A percentile compares a stretch with the other conserved stretches of the same genome.
Evolutionary conservation across 2,888 invertebrate genomes (phyloP).

Genomic region (Philereme vetulata): DNA sequence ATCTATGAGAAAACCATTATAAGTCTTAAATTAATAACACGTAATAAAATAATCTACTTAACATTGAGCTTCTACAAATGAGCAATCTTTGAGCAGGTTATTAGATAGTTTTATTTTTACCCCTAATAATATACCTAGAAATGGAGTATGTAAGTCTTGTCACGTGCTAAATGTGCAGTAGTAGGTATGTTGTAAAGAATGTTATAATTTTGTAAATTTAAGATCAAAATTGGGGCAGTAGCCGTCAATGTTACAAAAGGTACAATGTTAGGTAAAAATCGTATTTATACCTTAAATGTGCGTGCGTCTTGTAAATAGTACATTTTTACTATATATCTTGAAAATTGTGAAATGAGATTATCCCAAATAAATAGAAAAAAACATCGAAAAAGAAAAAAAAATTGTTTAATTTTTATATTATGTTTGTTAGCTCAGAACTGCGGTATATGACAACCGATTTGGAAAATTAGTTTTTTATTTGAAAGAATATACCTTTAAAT

Average conservation of each 20-base stretch:
- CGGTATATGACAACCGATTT: too few species aligned
- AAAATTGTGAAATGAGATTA: conserved; percentile 81
- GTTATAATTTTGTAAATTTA: conserved; percentile 76
- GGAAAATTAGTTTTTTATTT: too few species aligned
- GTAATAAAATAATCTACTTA: conserved; percentile 32
- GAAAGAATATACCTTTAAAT: too few species aligned
- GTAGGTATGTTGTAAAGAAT: conserved; percentile 71
- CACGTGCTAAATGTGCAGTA: conserved; percentile 71
- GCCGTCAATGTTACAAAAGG: conserved; percentile 70
- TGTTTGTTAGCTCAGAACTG: too few species aligned
- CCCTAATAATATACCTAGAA: conserved; percentile 18
- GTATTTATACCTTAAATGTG: conserved; percentile 62
- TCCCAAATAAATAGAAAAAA: conserved; percentile 77
- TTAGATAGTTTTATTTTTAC: conserved; percentile 34
- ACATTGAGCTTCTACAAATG: conserved; percentile 21
- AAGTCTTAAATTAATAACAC: too few species aligned
- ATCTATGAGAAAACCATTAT: too few species aligned
- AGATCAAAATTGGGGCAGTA: conserved; percentile 65
- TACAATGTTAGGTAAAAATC: conserved; percentile 75
- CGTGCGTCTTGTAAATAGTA: conserved; percentile 77
- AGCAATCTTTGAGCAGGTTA: conserved; percentile 33
- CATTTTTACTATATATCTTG: conserved; percentile 78
- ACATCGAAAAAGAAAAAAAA: too few species aligned
- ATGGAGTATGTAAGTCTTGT: conserved; percentile 53
- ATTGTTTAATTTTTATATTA: too few species aligned